phyloP scores from a whole-genome alignment of 2,113 vertebrate species.

The Solenodon paradoxus region DNA sequence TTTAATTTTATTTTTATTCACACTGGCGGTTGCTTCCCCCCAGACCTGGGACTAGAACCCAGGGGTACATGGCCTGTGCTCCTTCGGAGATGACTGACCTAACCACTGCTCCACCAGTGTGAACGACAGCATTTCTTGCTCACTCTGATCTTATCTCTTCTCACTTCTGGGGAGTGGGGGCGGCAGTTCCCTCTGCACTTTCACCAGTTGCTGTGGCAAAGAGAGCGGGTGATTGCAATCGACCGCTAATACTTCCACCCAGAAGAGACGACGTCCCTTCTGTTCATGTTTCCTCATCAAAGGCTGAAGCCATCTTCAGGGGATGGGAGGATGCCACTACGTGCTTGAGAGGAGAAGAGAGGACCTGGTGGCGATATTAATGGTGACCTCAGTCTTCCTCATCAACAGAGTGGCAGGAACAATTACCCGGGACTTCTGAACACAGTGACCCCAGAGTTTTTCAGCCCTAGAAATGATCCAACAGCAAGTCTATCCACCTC shows the following conservation, averaged over 20 bases:
- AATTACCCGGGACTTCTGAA: neutral
- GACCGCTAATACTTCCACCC: neutral
- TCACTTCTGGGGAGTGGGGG: neutral
- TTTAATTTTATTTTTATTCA: no score
- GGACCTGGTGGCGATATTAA: neutral
- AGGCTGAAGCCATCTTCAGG: neutral
- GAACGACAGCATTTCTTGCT: neutral
- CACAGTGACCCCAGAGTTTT: neutral
- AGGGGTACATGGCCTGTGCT: no score
- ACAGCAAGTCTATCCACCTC: neutral
- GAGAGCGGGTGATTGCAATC: fast-evolving
- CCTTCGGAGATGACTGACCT: no score
- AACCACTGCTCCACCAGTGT: no score
- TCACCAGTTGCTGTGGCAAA: neutral
- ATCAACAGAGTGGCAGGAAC: neutral
- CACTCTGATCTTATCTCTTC: neutral
- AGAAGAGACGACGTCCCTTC: neutral
- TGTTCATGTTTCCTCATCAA: neutral
- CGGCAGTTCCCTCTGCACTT: neutral
- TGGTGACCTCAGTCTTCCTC: neutral
- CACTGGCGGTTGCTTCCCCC: no score
- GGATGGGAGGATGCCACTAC: neutral
- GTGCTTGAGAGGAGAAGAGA: neutral
- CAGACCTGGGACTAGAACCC: no score
- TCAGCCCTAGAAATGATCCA: neutral